Conservation (phyloP, 2,888 invertebrate species). For the Temnothorax ravouxi region DNA sequence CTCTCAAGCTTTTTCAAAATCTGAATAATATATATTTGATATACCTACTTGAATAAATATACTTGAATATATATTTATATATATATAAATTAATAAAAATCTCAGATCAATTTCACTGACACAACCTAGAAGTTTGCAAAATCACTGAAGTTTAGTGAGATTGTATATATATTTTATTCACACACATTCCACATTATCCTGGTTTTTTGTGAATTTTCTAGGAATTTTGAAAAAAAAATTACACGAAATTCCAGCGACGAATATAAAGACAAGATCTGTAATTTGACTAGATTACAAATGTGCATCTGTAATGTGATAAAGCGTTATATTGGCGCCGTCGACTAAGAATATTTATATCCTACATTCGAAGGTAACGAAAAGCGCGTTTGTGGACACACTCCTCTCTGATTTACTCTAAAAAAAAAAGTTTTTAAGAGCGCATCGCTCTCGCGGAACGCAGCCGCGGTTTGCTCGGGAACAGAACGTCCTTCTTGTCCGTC, state of each 20-base stretch:
- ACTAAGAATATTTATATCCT: not conserved
- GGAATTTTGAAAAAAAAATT: too few species aligned
- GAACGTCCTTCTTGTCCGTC: constrained; percentile 3
- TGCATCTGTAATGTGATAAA: not conserved
- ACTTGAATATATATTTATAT: too few species aligned
- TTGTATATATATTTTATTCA: too few species aligned
- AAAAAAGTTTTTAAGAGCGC: not conserved
- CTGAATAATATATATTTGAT: too few species aligned
- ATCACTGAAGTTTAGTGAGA: too few species aligned
- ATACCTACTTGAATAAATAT: too few species aligned
- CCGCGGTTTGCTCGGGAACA: not conserved
- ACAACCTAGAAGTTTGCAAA: too few species aligned
- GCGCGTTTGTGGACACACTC: not conserved
- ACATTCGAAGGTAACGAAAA: not conserved
- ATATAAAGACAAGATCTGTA: not conserved
- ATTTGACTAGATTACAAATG: not conserved
- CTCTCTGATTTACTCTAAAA: not conserved
- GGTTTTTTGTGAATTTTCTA: too few species aligned
- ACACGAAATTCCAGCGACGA: too few species aligned
- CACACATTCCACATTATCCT: too few species aligned
- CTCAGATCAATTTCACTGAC: not conserved
- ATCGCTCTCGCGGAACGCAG: constrained; percentile 27
- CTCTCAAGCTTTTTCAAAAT: too few species aligned
- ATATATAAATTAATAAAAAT: too few species aligned
- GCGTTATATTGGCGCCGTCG: not conserved